These are phyloP conservation scores for Hemicrepidius hirtus DNA, from an alignment of 2,888 invertebrate species.

Conservation along the genomic window DNA sequence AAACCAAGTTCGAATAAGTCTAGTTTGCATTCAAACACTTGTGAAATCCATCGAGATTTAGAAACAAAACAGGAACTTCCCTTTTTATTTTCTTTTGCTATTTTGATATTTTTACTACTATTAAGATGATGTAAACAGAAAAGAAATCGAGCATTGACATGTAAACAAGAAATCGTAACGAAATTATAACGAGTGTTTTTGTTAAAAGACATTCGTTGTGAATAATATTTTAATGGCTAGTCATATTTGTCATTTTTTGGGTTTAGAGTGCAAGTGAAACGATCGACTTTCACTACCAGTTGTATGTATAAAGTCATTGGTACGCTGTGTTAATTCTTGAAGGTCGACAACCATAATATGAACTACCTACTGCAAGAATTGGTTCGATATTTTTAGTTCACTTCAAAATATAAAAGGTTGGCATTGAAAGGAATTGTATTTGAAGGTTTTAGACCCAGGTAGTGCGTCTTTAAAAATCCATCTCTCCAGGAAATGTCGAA, in stretches of 20 bases:
- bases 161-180: background rate
- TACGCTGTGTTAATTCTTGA: constrained; percentile 22
- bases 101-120: background rate
- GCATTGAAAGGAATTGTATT: constrained; percentile 16
- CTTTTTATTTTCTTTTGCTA: background rate
- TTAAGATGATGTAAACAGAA: constrained; percentile 6
- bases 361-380: constrained; percentile 29
- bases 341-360: constrained; percentile 34
- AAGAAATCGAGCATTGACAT: constrained; percentile 6
- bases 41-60: constrained; percentile 2
- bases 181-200: background rate
- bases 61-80: constrained; percentile 3
- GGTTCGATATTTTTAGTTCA: constrained; percentile 2
- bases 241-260: constrained; percentile 29
- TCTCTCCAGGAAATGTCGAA: constrained; percentile 24
- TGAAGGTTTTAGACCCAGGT: constrained; percentile 9
- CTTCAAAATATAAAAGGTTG: constrained; percentile 19
- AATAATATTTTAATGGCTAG: constrained; percentile 11
- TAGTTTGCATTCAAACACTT: constrained; percentile 16
- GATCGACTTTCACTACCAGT: constrained; percentile 28
- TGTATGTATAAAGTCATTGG: background rate
- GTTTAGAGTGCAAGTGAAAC: constrained; percentile 31
- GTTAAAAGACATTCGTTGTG: background rate
- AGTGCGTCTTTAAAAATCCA: constrained; percentile 14
- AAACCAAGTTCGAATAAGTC: constrained; percentile 19